These are phyloP conservation scores for Gnathonemus longibarbis DNA, from an alignment of 2,113 vertebrate species.

Conservation along the genomic window DNA sequence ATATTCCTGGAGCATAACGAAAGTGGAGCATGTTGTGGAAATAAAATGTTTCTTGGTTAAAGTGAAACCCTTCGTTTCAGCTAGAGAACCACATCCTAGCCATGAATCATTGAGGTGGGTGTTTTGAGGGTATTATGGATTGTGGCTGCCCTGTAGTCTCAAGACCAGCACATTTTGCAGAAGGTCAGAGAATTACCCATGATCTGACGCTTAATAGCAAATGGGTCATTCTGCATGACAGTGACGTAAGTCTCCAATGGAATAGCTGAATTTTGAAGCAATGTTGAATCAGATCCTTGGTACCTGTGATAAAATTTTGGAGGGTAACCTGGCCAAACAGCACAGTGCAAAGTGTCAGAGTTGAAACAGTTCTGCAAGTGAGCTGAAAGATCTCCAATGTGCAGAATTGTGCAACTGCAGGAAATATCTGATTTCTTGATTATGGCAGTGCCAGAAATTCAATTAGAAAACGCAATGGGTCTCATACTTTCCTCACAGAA, in stretches of 20 bases:
- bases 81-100: neutral
- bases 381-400: neutral
- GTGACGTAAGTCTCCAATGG: neutral
- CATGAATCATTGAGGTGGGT: neutral
- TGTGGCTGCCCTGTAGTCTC: neutral
- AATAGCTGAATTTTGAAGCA: neutral
- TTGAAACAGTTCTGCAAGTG: neutral
- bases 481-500: neutral
- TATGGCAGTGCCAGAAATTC: neutral
- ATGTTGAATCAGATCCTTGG: neutral
- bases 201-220: neutral
- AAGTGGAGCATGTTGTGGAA: neutral
- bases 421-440: neutral
- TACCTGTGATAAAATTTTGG: neutral
- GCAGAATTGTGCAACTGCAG: neutral
- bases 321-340: neutral
- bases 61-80: neutral
- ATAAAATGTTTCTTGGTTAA: neutral
- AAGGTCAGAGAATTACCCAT: neutral
- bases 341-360: neutral
- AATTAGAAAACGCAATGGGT: neutral
- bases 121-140: neutral
- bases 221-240: neutral
- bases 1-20: neutral
- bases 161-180: neutral